Evolutionary conservation across 2,797 vertebrate species (phyloP).

Genomic region (Cichlasoma orientale): DNA sequence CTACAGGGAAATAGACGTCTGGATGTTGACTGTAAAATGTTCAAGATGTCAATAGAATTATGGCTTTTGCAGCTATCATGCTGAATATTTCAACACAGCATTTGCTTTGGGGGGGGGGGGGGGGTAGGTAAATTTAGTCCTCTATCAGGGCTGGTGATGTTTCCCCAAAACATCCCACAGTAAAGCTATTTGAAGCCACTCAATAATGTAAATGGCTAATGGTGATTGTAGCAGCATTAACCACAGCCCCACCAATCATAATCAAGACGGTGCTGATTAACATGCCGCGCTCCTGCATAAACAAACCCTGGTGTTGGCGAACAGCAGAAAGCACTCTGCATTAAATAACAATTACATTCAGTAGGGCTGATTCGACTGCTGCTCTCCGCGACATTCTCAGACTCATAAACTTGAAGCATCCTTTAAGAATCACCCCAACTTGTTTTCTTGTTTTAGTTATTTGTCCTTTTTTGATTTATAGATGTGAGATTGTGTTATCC

Average conservation of each 20-base stretch:
- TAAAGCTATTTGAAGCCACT: slow-evolving; percentile 55
- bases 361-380: slow-evolving; percentile 36
- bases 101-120: slow-evolving; percentile 39
- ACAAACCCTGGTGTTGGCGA: slow-evolving; percentile 57
- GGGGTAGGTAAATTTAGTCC: slow-evolving; percentile 41
- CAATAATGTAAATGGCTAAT: slow-evolving; percentile 62
- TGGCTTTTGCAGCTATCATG: slow-evolving; percentile 34
- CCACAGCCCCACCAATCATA: slow-evolving; percentile 66
- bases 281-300: slow-evolving; percentile 59
- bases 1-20: slow-evolving; percentile 51
- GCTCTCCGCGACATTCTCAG: slow-evolving; percentile 34
- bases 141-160: slow-evolving; percentile 63
- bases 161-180: slow-evolving; percentile 48
- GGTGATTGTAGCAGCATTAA: slow-evolving; percentile 58
- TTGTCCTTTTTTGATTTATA: background rate
- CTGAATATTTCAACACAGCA: slow-evolving; percentile 1
- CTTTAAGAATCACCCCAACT: background rate
- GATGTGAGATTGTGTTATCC: background rate
- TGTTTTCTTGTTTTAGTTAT: background rate
- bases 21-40: slow-evolving; percentile 33
- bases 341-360: slow-evolving; percentile 66
- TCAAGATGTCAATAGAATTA: slow-evolving; percentile 33
- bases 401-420: slow-evolving; percentile 1
- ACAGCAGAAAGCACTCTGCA: slow-evolving; percentile 47
- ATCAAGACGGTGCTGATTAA: slow-evolving; percentile 76